These are phyloP conservation scores for Pachliopta kotzebuea DNA, from an alignment of 2,888 invertebrate genomes.

Conservation along the genomic window DNA sequence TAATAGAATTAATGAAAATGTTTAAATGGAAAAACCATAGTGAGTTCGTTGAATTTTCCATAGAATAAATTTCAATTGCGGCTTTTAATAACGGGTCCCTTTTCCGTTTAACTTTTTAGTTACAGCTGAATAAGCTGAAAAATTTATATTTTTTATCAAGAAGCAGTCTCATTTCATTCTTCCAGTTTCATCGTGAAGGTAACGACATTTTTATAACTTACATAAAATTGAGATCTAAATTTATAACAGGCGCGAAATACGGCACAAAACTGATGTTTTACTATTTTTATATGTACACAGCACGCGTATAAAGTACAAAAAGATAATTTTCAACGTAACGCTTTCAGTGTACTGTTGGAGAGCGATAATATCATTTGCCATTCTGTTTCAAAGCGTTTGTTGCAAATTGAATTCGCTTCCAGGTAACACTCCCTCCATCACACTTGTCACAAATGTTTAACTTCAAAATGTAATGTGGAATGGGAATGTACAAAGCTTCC, in stretches of 20 bases:
- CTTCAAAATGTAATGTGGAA: constrained; percentile 1
- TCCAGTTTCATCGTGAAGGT: constrained; percentile 7
- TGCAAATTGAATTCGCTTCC: constrained; percentile 20
- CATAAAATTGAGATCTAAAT: constrained; percentile 6
- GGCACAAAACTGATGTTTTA: not conserved
- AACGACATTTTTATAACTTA: constrained; percentile 15
- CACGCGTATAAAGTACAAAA: constrained; percentile 2
- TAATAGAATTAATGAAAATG: not conserved
- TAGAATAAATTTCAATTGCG: not conserved
- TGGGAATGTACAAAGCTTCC: not conserved
- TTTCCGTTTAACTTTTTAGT: not conserved
- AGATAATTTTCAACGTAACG: constrained; percentile 7
- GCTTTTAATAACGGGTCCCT: not conserved
- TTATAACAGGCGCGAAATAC: constrained; percentile 9
- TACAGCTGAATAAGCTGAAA: constrained; percentile 10
- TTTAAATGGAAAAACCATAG: not conserved
- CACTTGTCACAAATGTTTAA: constrained; percentile 13
- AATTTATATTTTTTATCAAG: constrained; percentile 12
- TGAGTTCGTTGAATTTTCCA: not conserved
- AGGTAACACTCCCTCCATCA: constrained; percentile 10
- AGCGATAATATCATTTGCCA: constrained; percentile 24
- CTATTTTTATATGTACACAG: not conserved
- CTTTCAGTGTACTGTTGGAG: not conserved
- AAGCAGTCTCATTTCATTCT: constrained; percentile 3
- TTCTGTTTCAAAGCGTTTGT: constrained; percentile 24